Evolutionary conservation across 2,113 vertebrate species (phyloP).

Genomic region (Balaeniceps rex): DNA sequence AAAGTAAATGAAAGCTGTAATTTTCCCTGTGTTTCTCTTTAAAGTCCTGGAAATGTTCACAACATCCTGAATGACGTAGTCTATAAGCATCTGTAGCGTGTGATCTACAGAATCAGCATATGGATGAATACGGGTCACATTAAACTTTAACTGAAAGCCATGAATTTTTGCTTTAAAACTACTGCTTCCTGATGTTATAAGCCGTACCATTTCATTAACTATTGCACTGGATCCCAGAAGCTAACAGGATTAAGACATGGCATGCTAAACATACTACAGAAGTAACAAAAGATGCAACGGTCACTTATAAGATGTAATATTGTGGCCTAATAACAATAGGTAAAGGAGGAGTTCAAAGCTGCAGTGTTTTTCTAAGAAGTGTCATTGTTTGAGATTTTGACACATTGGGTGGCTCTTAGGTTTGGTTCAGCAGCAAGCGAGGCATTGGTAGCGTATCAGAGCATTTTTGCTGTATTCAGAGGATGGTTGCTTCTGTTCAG

Average conservation of each 20-base stretch:
- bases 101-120: neutral
- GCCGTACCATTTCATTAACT: neutral
- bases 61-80: neutral
- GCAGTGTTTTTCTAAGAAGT: neutral
- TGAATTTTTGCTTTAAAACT: neutral
- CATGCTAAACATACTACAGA: neutral
- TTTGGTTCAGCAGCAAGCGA: neutral
- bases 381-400: neutral
- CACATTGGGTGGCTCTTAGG: neutral
- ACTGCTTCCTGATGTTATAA: neutral
- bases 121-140: neutral
- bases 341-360: neutral
- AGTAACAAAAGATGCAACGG: neutral
- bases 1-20: neutral
- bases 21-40: neutral
- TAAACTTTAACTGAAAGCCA: neutral
- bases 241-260: neutral
- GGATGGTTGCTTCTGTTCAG: neutral
- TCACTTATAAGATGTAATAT: neutral
- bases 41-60: neutral
- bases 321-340: neutral
- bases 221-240: neutral
- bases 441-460: neutral
- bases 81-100: neutral
- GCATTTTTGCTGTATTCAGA: neutral